A percentile compares a stretch with the other conserved stretches of the same genome.
phyloP scores from a whole-genome alignment of 2,797 vertebrate genomes.

The Hippocampus kuda region DNA sequence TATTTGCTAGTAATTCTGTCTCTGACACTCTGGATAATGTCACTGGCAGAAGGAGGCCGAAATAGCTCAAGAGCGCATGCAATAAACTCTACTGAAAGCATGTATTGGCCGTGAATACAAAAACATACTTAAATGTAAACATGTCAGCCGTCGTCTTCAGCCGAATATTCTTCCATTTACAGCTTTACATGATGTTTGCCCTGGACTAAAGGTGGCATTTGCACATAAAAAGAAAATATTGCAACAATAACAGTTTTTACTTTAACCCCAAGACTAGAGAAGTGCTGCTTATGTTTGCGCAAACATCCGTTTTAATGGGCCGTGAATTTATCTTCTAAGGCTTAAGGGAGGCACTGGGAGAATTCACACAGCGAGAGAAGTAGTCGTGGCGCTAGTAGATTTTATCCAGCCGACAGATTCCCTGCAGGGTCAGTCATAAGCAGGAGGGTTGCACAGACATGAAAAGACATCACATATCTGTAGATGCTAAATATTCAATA shows the following conservation, averaged over 20 bases:
- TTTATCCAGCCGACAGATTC: constrained; percentile 1
- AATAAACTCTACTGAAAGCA: background rate
- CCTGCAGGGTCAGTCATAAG: constrained; percentile 2
- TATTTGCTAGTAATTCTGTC: constrained; percentile 37
- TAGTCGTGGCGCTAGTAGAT: background rate
- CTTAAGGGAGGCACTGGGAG: background rate
- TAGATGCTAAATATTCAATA: background rate
- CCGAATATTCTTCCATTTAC: background rate
- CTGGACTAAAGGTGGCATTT: background rate
- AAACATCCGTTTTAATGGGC: background rate
- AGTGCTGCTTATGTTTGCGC: background rate
- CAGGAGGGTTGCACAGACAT: constrained; percentile 4
- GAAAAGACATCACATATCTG: background rate
- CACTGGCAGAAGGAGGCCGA: constrained; percentile 39
- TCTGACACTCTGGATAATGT: constrained; percentile 47
- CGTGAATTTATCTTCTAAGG: background rate
- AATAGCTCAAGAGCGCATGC: constrained; percentile 29
- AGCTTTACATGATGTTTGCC: background rate
- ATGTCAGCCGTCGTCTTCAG: background rate
- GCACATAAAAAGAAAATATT: background rate
- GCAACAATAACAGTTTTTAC: background rate
- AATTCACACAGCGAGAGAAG: constrained; percentile 3
- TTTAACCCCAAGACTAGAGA: background rate
- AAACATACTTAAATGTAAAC: background rate
- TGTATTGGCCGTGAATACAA: background rate